Percentiles rank a stretch among this genome's conserved stretches.
These are phyloP conservation scores for Sinella curviseta DNA, from an alignment of 1,140 invertebrate species.

Conservation along the genomic window DNA sequence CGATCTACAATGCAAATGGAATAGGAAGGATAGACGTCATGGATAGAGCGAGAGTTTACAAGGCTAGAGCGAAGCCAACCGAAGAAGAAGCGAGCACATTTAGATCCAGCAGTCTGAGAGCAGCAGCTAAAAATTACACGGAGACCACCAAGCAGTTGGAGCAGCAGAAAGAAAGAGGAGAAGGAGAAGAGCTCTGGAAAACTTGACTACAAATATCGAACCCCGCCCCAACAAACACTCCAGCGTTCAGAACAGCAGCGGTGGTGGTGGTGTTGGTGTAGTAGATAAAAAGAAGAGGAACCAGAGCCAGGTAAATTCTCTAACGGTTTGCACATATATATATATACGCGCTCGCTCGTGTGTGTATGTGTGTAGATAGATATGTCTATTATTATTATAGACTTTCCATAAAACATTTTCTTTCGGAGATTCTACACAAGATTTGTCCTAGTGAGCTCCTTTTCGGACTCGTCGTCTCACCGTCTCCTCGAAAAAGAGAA, in stretches of 20 bases:
- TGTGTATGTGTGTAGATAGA: not conserved
- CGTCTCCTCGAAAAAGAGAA: not conserved
- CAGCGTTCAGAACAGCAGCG: not conserved
- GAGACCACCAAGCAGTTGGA: not conserved
- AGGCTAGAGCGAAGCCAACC: conserved; percentile 4
- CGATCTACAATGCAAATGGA: conserved; percentile 18
- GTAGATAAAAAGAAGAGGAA: not conserved
- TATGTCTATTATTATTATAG: not conserved
- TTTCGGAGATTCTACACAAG: not conserved
- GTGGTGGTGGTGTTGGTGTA: not conserved
- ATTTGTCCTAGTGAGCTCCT: not conserved
- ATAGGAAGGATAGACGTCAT: conserved; percentile 1
- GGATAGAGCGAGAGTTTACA: not conserved
- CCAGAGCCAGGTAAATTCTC: not conserved
- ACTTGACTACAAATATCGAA: conserved; percentile 1
- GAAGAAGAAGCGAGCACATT: conserved; percentile 2
- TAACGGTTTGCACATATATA: not conserved
- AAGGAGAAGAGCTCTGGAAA: conserved; percentile 22
- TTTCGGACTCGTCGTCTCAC: not conserved
- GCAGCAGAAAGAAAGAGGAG: not conserved
- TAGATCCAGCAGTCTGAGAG: conserved; percentile 10
- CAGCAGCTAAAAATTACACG: not conserved
- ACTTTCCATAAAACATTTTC: too few species aligned
- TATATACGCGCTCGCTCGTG: not conserved
- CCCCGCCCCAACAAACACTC: conserved; percentile 19